Percentiles rank a stretch among this genome's conserved stretches.
phyloP scores from a whole-genome alignment of 2,797 vertebrate species.

The Microchirus variegatus region DNA sequence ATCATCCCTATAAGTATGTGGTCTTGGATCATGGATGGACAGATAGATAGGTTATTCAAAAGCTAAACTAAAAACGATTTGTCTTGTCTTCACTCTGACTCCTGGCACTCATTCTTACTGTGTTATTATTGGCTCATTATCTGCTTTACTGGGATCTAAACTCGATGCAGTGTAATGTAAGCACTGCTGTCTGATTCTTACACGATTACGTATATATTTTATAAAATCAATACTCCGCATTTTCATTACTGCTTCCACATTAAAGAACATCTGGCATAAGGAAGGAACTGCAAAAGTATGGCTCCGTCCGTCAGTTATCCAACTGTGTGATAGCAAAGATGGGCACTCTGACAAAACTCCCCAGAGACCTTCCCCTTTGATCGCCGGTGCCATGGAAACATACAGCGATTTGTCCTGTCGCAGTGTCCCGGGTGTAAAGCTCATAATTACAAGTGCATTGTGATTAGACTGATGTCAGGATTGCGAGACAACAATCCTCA shows the following conservation, averaged over 20 bases:
- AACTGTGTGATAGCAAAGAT: slow-evolving; percentile 19
- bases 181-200: slow-evolving; percentile 1
- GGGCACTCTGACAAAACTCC: slow-evolving; percentile 41
- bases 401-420: slow-evolving; percentile 46
- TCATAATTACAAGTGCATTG: slow-evolving; percentile 67
- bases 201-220: not conserved
- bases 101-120: not conserved
- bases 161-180: slow-evolving; percentile 8
- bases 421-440: slow-evolving; percentile 52
- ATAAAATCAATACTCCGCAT: not conserved
- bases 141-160: slow-evolving; percentile 2
- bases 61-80: too few species aligned
- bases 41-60: too few species aligned
- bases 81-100: not conserved
- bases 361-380: slow-evolving; percentile 51
- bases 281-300: not conserved
- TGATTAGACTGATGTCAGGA: slow-evolving; percentile 58
- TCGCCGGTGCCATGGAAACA: slow-evolving; percentile 66
- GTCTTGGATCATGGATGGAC: too few species aligned
- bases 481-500: slow-evolving; percentile 33
- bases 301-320: not conserved
- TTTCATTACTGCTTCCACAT: not conserved
- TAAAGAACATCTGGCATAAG: not conserved
- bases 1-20: too few species aligned
- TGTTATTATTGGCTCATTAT: slow-evolving; percentile 24